Evolutionary conservation across 2,888 invertebrate species (phyloP), one percentile per base, ranked within the genome.

Genomic region (Tetranychus piercei): DNA sequence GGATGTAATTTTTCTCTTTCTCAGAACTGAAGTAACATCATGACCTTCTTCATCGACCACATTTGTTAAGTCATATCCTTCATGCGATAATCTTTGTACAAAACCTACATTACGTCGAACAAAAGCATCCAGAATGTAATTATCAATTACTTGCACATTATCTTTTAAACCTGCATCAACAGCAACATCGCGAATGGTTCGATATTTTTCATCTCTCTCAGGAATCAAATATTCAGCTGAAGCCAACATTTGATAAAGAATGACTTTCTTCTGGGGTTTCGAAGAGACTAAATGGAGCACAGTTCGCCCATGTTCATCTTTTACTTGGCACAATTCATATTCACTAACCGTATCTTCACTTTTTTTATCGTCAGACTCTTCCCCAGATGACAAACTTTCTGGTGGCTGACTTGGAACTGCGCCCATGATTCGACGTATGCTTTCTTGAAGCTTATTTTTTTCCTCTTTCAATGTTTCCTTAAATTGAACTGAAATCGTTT

Each of bases 221-320:
- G 89, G 90, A 73, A 92, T 85, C 81, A 90, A 91, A 43, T 90
- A 87, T 78, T 89, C 88, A 0, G 89, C 88, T 81, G 92, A 92
- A 80, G 88, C 87, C 6, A 93, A 86, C 23, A 93, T 84, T 80
- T 91, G 89, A 80, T 89, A 88, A 65, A 93, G 84, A 0, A 90
- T 90, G 78, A 90, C 89, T 73, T 89, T 87, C 0, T 90, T 88
- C 81, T 92, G 92, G 0, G 89, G 87, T 72, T 91, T 87, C 0
- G 90, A 89, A 1, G 91, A 89, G 0, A 92, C 92, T 82, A 91
- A 92, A 82, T 94, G 93, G 64, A 93, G 83, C 86, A 92, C 89
- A 77, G 90, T 91, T 82, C 92, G 92, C 0, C 93, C 93, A 79
- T 91, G 90, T 81, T 92, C 92, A 80, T 93, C 92, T 89, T 90